Base-by-base conservation (phyloP, 2,113 vertebrate genomes). In the Gadus chalcogrammus region DNA sequence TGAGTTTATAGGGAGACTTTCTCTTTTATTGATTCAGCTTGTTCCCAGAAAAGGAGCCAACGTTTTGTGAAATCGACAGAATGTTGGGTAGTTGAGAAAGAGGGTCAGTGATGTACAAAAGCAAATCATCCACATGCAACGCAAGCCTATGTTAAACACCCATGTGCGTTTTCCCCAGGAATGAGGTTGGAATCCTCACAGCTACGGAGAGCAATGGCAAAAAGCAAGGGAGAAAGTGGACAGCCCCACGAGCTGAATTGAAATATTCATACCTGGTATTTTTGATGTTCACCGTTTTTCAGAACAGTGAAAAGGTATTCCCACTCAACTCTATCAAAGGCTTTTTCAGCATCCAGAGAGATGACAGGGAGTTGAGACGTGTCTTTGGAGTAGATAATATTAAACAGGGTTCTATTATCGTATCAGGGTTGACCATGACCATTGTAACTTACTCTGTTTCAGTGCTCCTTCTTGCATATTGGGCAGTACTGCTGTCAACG, bases 191-290 rank as follows among this genome's bases (percentile, higher is more conserved):
- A 60, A 4, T 7, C 1, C 58, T 16, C 6, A 60, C 6, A 60
- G 58, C n/a, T 24, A 24, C 24, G 24, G 2, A 7, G n/a, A 53
- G 15, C 8, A 53, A 53, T 8, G 52, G 52, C 9, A 15, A 8
- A 12, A 12, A 53, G 15, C 24, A 24, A 24, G 24, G 24, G 24
- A 24, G 24, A 24, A 24, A 24, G 24, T 12, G 52, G 52, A 15
- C 52, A 1, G 52, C 52, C 52, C 15, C 52, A 58, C 52, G 15
- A 58, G 18, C 1, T 7, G 58, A 55, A 17, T 8, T 11, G 3
- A 68, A 68, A 31, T 68, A 59, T 28, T 68, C 67, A 18, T 55
- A 68, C 15, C 52, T 5, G 42, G 9, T 28, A 22, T 67, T 24
- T 16, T 56, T 59, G 8, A 24, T 68, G 18, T 55, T 17, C 1